Percentiles rank a stretch among this genome's conserved stretches.
phyloP scores from a whole-genome alignment of 2,113 vertebrate genomes.

The Charadrius vociferus region DNA sequence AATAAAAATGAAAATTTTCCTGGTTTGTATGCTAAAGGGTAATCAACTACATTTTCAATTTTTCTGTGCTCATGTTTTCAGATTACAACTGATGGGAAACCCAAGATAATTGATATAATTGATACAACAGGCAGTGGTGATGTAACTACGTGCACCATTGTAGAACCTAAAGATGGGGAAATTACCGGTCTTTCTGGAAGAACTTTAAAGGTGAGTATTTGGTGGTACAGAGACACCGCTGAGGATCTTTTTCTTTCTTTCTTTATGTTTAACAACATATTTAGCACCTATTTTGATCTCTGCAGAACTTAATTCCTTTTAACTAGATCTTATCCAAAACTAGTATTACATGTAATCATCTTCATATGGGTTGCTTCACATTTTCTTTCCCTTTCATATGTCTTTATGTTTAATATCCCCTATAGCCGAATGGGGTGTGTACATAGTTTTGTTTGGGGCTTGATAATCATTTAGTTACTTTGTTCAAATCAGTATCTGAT shows the following conservation, averaged over 20 bases:
- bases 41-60: not conserved
- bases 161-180: conserved; percentile 88
- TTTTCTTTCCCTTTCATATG: not conserved
- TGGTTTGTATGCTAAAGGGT: not conserved
- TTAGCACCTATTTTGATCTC: not conserved
- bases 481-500: not conserved
- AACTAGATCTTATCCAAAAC: not conserved
- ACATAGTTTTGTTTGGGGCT: not conserved
- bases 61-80: conserved; percentile 55
- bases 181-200: conserved; percentile 90
- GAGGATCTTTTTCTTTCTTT: not conserved
- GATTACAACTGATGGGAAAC: conserved; percentile 93
- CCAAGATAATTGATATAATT: conserved; percentile 97
- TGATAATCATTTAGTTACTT: not conserved
- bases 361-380: not conserved
- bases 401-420: not conserved
- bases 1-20: not conserved
- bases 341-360: not conserved
- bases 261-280: not conserved
- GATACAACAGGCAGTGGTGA: conserved; percentile 98
- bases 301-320: not conserved
- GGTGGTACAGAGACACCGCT: not conserved
- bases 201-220: conserved; percentile 83
- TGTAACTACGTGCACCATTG: conserved; percentile 88
- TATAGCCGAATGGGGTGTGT: not conserved